Percentiles rank a stretch among this genome's conserved stretches.
Evolutionary conservation across 2,888 invertebrate genomes (phyloP).

Genomic region (Cloeon dipterum): DNA sequence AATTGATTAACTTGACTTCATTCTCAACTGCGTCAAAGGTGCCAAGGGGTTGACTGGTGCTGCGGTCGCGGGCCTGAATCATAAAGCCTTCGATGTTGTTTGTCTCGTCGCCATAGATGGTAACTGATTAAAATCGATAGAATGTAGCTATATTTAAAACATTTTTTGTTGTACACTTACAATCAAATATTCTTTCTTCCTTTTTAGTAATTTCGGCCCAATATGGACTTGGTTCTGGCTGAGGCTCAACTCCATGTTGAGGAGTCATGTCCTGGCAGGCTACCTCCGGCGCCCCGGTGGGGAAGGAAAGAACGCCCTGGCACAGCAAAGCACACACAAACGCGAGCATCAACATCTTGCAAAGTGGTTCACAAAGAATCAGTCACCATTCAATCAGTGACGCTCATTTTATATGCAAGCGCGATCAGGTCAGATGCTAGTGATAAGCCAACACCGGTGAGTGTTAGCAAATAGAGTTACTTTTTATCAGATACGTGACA

Average conservation of each 20-base stretch:
- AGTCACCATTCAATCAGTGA: too few relatives aligned
- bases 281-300: conserved; percentile 35
- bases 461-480: too few relatives aligned
- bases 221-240: conserved; percentile 33
- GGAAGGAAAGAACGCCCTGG: conserved; percentile 20
- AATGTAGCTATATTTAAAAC: neutral
- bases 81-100: neutral
- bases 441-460: too few relatives aligned
- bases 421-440: too few relatives aligned
- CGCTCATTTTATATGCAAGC: too few relatives aligned
- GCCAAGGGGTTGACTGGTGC: neutral
- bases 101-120: neutral
- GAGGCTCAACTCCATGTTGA: conserved; percentile 25
- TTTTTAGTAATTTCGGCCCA: conserved; percentile 20
- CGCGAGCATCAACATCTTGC: too few relatives aligned
- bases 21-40: neutral
- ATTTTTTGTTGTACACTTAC: too few relatives aligned
- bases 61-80: neutral
- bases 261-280: conserved; percentile 44
- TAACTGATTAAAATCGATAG: neutral
- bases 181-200: too few relatives aligned
- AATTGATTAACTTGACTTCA: neutral
- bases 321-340: too few relatives aligned
- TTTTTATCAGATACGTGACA: too few relatives aligned
- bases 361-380: too few relatives aligned